Evolutionary conservation across 2,113 vertebrate genomes (phyloP).

Genomic region (Neotoma lepida): DNA sequence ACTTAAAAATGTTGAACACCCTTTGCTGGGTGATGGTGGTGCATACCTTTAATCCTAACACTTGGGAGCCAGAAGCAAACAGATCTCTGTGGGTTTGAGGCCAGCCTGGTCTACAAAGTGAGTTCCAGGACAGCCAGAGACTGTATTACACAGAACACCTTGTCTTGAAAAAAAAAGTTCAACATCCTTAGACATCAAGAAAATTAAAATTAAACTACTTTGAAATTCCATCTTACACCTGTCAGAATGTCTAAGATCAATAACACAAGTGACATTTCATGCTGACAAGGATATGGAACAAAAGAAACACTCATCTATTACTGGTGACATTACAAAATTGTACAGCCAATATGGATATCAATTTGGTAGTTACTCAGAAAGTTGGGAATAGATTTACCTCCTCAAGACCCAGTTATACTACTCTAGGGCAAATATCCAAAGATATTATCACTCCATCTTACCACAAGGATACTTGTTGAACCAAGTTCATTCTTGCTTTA

Average conservation of each 20-base stretch:
- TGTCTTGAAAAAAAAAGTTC: background rate
- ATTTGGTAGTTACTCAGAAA: background rate
- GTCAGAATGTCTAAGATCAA: background rate
- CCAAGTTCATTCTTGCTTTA: background rate
- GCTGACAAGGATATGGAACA: background rate
- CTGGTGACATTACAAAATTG: background rate
- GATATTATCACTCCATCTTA: background rate
- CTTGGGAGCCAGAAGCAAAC: background rate
- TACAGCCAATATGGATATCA: background rate
- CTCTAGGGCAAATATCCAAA: background rate
- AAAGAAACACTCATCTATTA: background rate
- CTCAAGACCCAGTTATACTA: background rate
- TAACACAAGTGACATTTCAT: background rate
- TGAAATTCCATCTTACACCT: background rate
- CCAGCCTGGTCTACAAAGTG: background rate
- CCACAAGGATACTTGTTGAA: background rate
- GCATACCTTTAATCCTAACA: background rate
- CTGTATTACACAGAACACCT: background rate
- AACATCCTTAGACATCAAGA: background rate
- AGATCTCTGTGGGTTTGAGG: background rate
- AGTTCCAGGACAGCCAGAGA: background rate
- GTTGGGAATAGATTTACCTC: background rate
- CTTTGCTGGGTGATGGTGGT: background rate
- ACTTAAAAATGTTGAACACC: background rate
- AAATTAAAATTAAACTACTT: background rate